Percentiles rank a stretch among this genome's conserved stretches.
phyloP scores from a whole-genome alignment of 2,797 vertebrate genomes.

The Enteromius anoplus region DNA sequence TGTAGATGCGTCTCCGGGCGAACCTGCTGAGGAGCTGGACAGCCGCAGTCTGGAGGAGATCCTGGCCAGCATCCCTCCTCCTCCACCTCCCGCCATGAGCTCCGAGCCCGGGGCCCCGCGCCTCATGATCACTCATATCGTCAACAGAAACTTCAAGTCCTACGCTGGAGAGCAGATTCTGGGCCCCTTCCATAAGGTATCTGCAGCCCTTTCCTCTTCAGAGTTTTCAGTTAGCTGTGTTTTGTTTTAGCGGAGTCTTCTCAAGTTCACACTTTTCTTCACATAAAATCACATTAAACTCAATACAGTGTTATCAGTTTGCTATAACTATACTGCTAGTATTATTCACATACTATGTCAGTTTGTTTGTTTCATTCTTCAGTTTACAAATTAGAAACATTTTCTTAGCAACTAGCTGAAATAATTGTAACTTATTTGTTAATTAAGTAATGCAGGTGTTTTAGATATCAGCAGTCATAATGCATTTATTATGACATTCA shows the following conservation, averaged over 20 bases:
- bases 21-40: constrained; percentile 81
- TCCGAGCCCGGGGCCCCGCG: constrained; percentile 97
- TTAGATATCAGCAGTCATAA: not conserved
- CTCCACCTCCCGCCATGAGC: constrained; percentile 96
- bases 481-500: not conserved
- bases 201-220: no score
- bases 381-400: not conserved
- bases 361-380: not conserved
- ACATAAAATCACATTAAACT: not conserved
- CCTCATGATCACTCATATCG: constrained; percentile 98
- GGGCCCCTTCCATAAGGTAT: constrained; percentile 97
- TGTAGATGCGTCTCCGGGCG: constrained; percentile 76
- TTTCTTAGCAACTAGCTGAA: not conserved
- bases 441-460: not conserved
- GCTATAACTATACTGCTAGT: not conserved
- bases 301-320: not conserved
- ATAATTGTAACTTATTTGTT: not conserved
- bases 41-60: constrained; percentile 96
- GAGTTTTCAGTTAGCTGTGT: not conserved
- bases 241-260: not conserved
- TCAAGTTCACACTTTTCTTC: constrained; percentile 1
- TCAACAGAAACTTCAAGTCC: constrained; percentile 99
- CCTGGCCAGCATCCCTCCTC: constrained; percentile 93
- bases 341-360: not conserved
- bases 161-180: constrained; percentile 92